Percentiles rank a stretch among this genome's conserved stretches.
Evolutionary conservation across 2,113 vertebrate species (phyloP).

Genomic region (Myotis yumanensis): DNA sequence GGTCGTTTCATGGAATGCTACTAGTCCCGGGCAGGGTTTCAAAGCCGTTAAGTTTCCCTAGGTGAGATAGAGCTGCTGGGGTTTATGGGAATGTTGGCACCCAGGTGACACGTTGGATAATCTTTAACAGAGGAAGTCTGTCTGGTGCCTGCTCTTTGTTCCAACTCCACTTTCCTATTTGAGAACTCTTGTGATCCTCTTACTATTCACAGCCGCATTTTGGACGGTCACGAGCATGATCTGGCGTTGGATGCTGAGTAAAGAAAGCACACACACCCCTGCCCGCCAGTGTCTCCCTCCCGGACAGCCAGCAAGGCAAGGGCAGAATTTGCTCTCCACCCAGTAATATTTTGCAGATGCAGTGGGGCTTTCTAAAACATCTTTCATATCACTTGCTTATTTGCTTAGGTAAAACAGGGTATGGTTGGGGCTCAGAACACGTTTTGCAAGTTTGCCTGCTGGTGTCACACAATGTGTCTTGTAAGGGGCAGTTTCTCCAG

Average conservation of each 20-base stretch:
- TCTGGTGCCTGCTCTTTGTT: constrained; percentile 84
- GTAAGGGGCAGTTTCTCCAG: constrained; percentile 56
- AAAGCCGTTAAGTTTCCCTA: constrained; percentile 71
- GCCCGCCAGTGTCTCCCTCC: background rate
- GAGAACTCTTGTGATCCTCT: constrained; percentile 82
- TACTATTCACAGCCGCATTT: constrained; percentile 79
- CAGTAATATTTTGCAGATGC: constrained; percentile 72
- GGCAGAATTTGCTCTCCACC: constrained; percentile 61
- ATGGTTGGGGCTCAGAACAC: constrained; percentile 62
- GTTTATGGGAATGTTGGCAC: constrained; percentile 84
- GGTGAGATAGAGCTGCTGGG: constrained; percentile 72
- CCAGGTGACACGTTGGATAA: constrained; percentile 81
- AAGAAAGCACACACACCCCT: constrained; percentile 71
- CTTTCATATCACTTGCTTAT: background rate
- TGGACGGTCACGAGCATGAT: constrained; percentile 71
- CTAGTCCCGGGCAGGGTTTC: constrained; percentile 79
- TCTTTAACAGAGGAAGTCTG: constrained; percentile 86
- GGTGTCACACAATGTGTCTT: constrained; percentile 70
- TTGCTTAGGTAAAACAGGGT: constrained; percentile 11
- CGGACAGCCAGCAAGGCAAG: background rate
- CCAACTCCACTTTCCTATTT: constrained; percentile 81
- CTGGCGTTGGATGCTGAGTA: constrained; percentile 71
- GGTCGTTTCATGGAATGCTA: constrained; percentile 61
- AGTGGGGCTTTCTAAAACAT: background rate
- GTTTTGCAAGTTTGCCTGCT: constrained; percentile 78